Evolutionary conservation across 2,113 vertebrate genomes (phyloP).

Genomic region (Tachysurus vachellii): DNA sequence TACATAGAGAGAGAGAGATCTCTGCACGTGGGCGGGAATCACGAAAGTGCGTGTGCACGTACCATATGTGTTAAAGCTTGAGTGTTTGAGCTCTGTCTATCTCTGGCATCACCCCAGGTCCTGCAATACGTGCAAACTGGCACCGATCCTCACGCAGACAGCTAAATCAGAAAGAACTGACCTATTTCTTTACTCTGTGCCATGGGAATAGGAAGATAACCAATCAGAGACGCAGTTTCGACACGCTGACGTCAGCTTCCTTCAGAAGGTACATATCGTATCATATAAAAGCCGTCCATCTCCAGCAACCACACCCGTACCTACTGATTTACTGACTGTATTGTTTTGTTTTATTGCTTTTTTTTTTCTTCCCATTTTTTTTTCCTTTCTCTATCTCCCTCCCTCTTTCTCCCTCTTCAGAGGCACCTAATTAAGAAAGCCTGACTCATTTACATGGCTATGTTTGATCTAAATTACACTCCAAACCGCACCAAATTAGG

Average conservation of each 20-base stretch:
- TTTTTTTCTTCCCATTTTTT: slow-evolving; percentile 65
- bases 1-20: slow-evolving; percentile 32
- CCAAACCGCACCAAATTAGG: slow-evolving; percentile 99
- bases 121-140: slow-evolving; percentile 80
- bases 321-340: slow-evolving; percentile 84
- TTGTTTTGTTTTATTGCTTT: slow-evolving; percentile 68
- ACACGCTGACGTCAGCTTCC: slow-evolving; percentile 76
- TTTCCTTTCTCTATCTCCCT: slow-evolving; percentile 39
- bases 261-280: background rate
- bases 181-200: slow-evolving; percentile 89
- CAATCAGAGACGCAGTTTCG: slow-evolving; percentile 83
- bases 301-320: slow-evolving; percentile 87
- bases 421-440: slow-evolving; percentile 98
- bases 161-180: slow-evolving; percentile 91
- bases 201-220: slow-evolving; percentile 82
- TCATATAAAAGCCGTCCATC: slow-evolving; percentile 75
- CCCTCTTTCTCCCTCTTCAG: slow-evolving; percentile 73
- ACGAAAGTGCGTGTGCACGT: slow-evolving; percentile 11
- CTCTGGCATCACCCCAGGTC: slow-evolving; percentile 84
- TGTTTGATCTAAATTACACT: slow-evolving; percentile 99
- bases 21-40: slow-evolving; percentile 52
- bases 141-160: slow-evolving; percentile 84
- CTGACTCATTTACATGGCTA: slow-evolving; percentile 98
- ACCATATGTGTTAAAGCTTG: slow-evolving; percentile 58
- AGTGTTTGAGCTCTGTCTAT: slow-evolving; percentile 73